Evolutionary conservation across 2,797 vertebrate species (phyloP).

Genomic region (Podargus strigoides): DNA sequence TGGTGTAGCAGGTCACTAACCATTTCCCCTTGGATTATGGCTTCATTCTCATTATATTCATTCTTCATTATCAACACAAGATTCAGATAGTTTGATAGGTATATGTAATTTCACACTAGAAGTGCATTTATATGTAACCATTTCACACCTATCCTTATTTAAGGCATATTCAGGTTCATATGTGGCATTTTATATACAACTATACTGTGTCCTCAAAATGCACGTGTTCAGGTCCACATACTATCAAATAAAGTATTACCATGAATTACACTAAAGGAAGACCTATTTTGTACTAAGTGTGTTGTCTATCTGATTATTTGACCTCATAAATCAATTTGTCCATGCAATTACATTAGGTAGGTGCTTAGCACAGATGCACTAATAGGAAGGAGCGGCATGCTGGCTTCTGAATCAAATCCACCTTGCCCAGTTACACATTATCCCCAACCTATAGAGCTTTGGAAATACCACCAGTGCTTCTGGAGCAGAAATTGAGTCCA

Average conservation of each 20-base stretch:
- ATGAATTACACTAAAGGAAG: background rate
- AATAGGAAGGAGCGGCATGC: background rate
- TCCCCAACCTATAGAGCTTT: background rate
- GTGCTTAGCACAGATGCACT: background rate
- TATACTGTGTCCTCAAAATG: background rate
- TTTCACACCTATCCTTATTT: background rate
- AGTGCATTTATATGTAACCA: background rate
- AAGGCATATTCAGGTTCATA: background rate
- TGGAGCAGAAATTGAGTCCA: background rate
- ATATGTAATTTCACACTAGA: background rate
- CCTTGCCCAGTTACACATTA: background rate
- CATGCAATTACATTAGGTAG: background rate
- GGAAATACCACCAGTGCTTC: background rate
- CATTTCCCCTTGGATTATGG: background rate
- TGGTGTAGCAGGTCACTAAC: background rate
- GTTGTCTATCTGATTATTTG: background rate
- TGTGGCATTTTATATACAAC: background rate
- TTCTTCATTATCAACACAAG: background rate
- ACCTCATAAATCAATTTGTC: background rate
- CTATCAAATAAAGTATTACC: background rate
- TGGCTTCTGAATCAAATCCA: background rate
- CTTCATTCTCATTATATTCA: background rate
- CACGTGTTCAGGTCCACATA: background rate
- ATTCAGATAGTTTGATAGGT: background rate
- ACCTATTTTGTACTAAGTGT: background rate